Evolutionary conservation across 2,797 vertebrate genomes (phyloP).

Genomic region (Gallinago solitaria): DNA sequence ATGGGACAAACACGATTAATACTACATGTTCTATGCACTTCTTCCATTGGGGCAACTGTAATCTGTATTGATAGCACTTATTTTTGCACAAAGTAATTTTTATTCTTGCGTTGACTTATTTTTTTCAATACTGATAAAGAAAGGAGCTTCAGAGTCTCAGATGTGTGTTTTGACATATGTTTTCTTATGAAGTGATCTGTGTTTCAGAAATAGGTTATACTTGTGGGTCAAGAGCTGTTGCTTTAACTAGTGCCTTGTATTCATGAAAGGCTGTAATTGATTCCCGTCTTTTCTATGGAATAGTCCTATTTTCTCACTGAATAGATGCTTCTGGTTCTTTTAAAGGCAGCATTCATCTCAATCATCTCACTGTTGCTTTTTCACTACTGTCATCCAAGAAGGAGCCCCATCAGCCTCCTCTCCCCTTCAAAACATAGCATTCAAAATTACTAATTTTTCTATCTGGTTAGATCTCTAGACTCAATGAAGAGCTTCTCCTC

Average conservation of each 20-base stretch:
- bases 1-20: neutral
- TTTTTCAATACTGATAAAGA: constrained; percentile 20
- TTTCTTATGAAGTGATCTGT: constrained; percentile 33
- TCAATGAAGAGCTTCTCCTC: neutral
- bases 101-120: neutral
- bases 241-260: constrained; percentile 42
- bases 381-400: neutral
- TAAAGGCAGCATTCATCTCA: constrained; percentile 38
- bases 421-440: neutral
- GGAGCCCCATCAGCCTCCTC: neutral
- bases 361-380: constrained; percentile 24
- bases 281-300: constrained; percentile 34
- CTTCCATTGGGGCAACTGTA: constrained; percentile 25
- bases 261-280: constrained; percentile 47
- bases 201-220: constrained; percentile 47
- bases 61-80: neutral
- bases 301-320: constrained; percentile 1
- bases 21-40: neutral
- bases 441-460: constrained; percentile 15
- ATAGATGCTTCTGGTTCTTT: constrained; percentile 53
- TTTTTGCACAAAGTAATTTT: constrained; percentile 4
- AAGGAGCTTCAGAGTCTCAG: constrained; percentile 31
- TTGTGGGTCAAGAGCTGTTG: constrained; percentile 19
- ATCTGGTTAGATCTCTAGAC: neutral
- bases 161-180: neutral